Base-by-base conservation (phyloP, 2,888 invertebrate genomes). In the Biston betularia region DNA sequence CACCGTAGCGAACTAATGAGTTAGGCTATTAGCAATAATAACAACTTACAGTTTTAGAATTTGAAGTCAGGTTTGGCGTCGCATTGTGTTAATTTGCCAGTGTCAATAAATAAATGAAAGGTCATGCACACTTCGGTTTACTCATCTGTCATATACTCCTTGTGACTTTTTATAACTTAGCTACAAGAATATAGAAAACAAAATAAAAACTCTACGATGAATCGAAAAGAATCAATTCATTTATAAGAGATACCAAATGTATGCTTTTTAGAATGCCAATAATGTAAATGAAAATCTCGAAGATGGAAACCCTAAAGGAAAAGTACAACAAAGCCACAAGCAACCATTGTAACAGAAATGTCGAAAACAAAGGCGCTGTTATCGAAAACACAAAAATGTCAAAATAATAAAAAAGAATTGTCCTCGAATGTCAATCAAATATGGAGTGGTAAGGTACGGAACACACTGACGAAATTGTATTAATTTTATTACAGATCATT, bases 351-450 rank as follows among this genome's bases (percentile, higher is more conserved):
- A 10, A 56, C 12, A 48, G 42, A 55, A 55, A 63, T 7, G 38
- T 40, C 46, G 40, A 33, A 45, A 52, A 49, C 40, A 54, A 52
- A 52, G 46, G 53, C 11, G 57, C n/a, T 44, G 44, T 56, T 63
- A 46, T 57, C 57, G 50, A 63, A 46, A 58, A 63, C 57, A 49
- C 55, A 63, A 62, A 55, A 63, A 54, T 63, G 49, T 48, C 49
- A 49, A 49, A 55, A 58, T 34, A 58, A 63, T 40, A 53, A 52
- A 57, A 24, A 15, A 57, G n/a, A 52, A 33, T 62, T 40, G 35
- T 56, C 40, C 54, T 62, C 34, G 49, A 49, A 55, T 34, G 53
- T 63, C 63, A 52, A 50, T 63, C 63, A 58, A 63, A 38, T 24
- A 53, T 48, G 38, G 61, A 55, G 42, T 55, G n/a, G 5, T 58